Evolutionary conservation across 2,113 vertebrate species (phyloP).

Genomic region (Noctilio leporinus): DNA sequence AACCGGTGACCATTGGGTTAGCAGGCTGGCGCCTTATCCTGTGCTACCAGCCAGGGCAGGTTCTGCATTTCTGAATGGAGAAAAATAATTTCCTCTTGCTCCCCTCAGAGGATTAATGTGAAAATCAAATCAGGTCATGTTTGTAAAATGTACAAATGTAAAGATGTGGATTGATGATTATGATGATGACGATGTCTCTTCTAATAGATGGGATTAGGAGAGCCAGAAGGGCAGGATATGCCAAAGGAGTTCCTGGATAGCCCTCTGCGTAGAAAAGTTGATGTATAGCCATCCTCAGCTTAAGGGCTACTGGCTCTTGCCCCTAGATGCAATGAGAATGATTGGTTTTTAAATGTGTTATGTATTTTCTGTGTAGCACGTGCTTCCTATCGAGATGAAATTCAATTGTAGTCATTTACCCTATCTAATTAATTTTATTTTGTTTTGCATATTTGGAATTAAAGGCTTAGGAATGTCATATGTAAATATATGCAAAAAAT

Average conservation of each 20-base stretch:
- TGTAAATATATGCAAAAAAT: constrained; percentile 58
- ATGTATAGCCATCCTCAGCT: not conserved
- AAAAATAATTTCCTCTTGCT: not conserved
- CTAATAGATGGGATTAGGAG: not conserved
- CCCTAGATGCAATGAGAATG: constrained; percentile 28
- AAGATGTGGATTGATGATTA: not conserved
- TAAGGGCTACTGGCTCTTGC: constrained; percentile 1
- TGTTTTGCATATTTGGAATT: constrained; percentile 53
- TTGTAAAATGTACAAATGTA: not conserved
- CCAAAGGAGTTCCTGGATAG: not conserved
- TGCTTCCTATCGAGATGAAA: constrained; percentile 10
- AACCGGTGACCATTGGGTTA: too few relatives aligned
- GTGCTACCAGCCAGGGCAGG: too few relatives aligned
- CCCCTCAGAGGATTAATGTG: not conserved
- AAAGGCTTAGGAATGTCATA: constrained; percentile 26
- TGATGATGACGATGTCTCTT: not conserved
- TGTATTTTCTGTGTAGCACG: not conserved
- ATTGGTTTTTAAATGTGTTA: constrained; percentile 45
- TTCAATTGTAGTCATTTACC: constrained; percentile 18
- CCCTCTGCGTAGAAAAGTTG: not conserved
- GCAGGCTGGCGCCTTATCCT: too few relatives aligned
- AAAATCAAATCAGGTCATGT: not conserved
- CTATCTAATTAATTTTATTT: constrained; percentile 62
- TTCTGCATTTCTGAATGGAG: constrained; percentile 22
- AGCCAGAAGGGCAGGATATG: not conserved